Percentiles rank a stretch among this genome's conserved stretches.
phyloP scores from a whole-genome alignment of 1,140 invertebrate genomes.

The Hyles vespertilio region DNA sequence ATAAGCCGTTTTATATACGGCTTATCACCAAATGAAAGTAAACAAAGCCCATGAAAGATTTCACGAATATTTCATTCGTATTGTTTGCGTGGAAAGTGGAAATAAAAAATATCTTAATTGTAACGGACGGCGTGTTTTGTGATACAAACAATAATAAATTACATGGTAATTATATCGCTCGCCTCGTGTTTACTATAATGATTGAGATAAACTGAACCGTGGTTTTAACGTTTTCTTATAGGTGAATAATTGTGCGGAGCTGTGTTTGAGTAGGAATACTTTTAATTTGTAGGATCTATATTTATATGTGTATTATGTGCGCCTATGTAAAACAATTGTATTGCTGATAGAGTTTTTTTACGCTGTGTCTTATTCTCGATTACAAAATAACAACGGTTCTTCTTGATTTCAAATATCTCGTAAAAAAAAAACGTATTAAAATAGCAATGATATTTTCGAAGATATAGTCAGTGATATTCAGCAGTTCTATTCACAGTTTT shows the following conservation, averaged over 20 bases:
- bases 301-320: no score
- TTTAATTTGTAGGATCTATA: background rate
- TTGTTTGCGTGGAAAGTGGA: slow-evolving; percentile 53
- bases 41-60: slow-evolving; percentile 10
- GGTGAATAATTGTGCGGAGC: background rate
- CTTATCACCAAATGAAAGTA: slow-evolving; percentile 9
- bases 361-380: no score
- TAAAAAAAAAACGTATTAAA: no score
- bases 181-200: slow-evolving; percentile 48
- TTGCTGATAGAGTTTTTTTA: no score
- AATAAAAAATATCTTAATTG: slow-evolving; percentile 71
- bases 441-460: no score
- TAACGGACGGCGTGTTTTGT: slow-evolving; percentile 53
- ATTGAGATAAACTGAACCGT: slow-evolving; percentile 47
- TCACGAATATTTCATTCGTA: slow-evolving; percentile 12
- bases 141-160: slow-evolving; percentile 54
- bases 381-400: no score
- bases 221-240: background rate
- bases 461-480: no score
- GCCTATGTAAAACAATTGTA: no score
- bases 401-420: no score
- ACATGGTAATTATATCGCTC: slow-evolving; percentile 40
- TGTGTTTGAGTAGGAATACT: background rate
- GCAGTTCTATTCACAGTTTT: no score
- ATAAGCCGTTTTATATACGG: background rate